Percentiles rank a stretch among this genome's conserved stretches.
Conservation (phyloP, 2,888 invertebrate species). For the Sepioteuthis lessoniana region DNA sequence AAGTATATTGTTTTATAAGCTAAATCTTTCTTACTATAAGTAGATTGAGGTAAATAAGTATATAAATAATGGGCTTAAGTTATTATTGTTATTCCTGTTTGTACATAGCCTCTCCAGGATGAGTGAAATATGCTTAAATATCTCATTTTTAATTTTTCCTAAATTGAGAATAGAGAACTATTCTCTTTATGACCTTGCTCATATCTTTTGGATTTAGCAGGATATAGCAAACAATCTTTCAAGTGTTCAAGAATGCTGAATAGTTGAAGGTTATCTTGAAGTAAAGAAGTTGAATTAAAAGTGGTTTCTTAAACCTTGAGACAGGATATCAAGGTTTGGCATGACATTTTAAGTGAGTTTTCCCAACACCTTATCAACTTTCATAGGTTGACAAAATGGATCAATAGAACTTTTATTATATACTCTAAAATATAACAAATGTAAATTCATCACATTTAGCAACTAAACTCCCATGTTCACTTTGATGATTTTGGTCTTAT, state of each 20-base stretch:
- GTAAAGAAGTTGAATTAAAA: neutral
- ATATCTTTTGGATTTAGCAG: neutral
- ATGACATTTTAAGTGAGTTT: neutral
- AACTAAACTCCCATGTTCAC: too few relatives aligned
- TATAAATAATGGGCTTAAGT: conserved; percentile 21
- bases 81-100: neutral
- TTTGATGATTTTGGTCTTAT: too few relatives aligned
- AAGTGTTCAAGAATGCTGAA: conserved; percentile 16
- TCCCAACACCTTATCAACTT: neutral
- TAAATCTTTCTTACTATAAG: neutral
- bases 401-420: neutral
- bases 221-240: neutral
- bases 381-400: neutral
- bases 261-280: neutral
- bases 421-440: neutral
- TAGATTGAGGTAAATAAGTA: conserved; percentile 20
- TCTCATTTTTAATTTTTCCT: neutral
- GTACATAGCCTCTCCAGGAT: neutral
- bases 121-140: neutral
- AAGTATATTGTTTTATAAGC: neutral
- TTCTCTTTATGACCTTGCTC: neutral
- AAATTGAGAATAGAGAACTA: neutral
- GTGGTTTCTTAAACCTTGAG: neutral
- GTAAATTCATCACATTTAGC: neutral
- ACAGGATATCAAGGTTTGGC: neutral